Conservation (phyloP, 2,888 invertebrate genomes). For the Diploptera punctata region DNA sequence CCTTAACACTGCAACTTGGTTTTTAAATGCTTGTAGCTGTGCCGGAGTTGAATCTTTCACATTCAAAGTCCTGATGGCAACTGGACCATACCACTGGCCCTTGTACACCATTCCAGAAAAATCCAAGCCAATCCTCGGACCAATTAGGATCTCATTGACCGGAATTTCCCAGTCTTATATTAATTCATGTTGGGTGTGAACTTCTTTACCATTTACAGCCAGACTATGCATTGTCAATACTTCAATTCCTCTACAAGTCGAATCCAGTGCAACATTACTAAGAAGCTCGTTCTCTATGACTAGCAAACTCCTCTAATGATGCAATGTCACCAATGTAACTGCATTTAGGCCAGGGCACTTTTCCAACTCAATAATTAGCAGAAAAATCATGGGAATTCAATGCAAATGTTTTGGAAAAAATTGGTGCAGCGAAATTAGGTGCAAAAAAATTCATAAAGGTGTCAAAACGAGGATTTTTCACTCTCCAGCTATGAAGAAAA, state of each 20-base stretch:
- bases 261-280: slow-evolving; percentile 51
- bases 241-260: slow-evolving; percentile 50
- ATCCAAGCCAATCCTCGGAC: slow-evolving; percentile 93
- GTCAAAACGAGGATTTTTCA: no score
- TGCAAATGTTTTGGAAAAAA: no score
- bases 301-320: slow-evolving; percentile 51
- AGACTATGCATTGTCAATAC: slow-evolving; percentile 49
- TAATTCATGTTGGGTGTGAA: slow-evolving; percentile 75
- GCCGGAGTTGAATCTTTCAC: slow-evolving; percentile 96
- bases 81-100: slow-evolving; percentile 98
- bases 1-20: slow-evolving; percentile 94
- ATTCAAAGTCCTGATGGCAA: slow-evolving; percentile 97
- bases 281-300: slow-evolving; percentile 54
- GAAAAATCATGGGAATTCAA: no score
- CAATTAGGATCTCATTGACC: slow-evolving; percentile 90
- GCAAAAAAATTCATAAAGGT: no score
- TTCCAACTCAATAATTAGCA: no score
- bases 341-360: slow-evolving; percentile 88
- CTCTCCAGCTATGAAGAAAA: no score
- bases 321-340: slow-evolving; percentile 57
- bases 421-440: no score
- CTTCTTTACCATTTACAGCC: slow-evolving; percentile 77
- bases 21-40: slow-evolving; percentile 98
- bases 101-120: slow-evolving; percentile 99
- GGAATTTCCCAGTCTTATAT: slow-evolving; percentile 99